Percentiles rank a stretch among this genome's conserved stretches.
These are phyloP conservation scores for Semotilus atromaculatus DNA, from an alignment of 2,797 vertebrate species.

Conservation along the genomic window DNA sequence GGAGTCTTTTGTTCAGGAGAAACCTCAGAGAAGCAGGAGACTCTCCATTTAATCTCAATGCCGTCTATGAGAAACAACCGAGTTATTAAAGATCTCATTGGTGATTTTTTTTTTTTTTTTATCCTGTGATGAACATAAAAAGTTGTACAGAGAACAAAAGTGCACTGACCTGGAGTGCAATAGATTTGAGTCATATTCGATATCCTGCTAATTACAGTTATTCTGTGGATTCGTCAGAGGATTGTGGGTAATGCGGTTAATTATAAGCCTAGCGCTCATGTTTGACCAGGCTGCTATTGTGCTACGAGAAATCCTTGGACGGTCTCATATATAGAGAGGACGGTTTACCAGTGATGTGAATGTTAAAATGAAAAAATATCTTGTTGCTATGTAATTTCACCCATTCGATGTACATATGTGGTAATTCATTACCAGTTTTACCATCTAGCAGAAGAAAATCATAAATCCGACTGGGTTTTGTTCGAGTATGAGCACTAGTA, in stretches of 20 bases:
- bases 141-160: slow-evolving; percentile 45
- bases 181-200: slow-evolving; percentile 5
- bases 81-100: background rate
- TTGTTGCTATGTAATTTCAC: background rate
- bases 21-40: background rate
- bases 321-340: background rate
- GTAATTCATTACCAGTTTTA: background rate
- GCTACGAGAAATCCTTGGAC: background rate
- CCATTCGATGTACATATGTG: background rate
- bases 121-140: background rate
- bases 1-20: background rate
- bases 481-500: background rate
- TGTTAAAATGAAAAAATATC: background rate
- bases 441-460: background rate
- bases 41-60: background rate
- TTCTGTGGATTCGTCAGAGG: slow-evolving; percentile 2
- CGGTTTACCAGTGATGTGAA: background rate
- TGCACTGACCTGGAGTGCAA: background rate
- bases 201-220: slow-evolving; percentile 36
- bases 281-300: slow-evolving; percentile 15
- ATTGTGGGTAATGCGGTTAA: slow-evolving; percentile 37
- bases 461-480: background rate
- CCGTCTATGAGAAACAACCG: background rate
- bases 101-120: background rate
- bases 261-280: background rate